Evolutionary conservation across 2,888 invertebrate species (phyloP), one percentile per base, ranked within the genome.

Genomic region (Mesochorus sp.): DNA sequence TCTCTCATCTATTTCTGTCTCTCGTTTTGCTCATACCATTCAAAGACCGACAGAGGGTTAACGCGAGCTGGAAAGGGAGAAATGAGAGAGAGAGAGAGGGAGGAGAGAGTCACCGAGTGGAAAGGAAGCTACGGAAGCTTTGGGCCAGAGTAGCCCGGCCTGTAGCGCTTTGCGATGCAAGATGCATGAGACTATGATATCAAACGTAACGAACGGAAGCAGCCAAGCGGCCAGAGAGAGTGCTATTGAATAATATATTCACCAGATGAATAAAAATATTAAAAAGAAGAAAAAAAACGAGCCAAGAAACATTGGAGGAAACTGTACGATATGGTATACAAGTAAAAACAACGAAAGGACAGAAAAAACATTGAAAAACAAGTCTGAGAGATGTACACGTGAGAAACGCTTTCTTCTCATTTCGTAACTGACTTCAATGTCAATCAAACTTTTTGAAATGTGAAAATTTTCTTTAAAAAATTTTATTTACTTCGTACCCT

Each of bases 231-330:
- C 39, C 49, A 34, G 42, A 34, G 34, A 59, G 49, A 73, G 74
- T 73, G 80, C 62, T 68, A 51, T 72, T 81, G 81, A 76, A 79
- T 81, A 80, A 81, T 78, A 81, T 80, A 80, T 67, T 66, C 21
- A 51, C 53, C 59, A 66, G 76, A 34, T 47, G 73, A 62, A 76
- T 68, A 53, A 57, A 77, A 68, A 79, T 53, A 26, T 47, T 64
- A 72, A 73, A 61, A 61, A 39, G 42, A 24, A 21, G 3, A 39
- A 1, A 42, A 72, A 61, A 31, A 24, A n/a, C 55, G 10, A 73
- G 21, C n/a, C n/a, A 55, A 62, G 42, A 73, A 57, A 51, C 8
- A 39, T 64, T 34, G n/a, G 10, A n/a, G 37, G 34, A n/a, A 14
- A 59, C 28, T 44, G n/a, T n/a, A n/a, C n/a, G 55, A 17, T 8